Evolutionary conservation across 2,113 vertebrate genomes (phyloP).

Genomic region (Neogobius melanostomus): DNA sequence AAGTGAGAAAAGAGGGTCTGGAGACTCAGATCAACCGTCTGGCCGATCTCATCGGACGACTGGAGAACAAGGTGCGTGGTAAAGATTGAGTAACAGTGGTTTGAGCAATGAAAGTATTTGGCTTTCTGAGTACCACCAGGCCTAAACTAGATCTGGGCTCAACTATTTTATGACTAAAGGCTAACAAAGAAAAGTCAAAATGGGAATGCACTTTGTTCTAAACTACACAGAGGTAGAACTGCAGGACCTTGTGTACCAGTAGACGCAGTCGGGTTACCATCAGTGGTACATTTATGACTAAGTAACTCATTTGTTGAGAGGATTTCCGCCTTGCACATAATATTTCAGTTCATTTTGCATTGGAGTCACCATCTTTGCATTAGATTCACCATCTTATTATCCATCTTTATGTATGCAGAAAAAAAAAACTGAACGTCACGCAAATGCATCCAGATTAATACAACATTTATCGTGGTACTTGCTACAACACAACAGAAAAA

Average conservation of each 20-base stretch:
- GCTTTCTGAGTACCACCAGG: no score
- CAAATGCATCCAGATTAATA: neutral
- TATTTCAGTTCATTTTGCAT: neutral
- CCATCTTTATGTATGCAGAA: no score
- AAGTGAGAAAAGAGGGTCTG: constrained; percentile 87
- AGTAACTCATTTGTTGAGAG: neutral
- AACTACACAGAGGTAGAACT: no score
- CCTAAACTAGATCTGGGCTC: no score
- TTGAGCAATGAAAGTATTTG: no score
- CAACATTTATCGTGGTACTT: neutral
- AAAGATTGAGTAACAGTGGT: neutral
- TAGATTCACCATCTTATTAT: neutral
- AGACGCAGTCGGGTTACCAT: no score
- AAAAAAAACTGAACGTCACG: neutral
- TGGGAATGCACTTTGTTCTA: no score
- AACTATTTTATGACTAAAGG: no score
- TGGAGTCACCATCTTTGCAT: neutral
- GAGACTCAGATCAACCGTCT: constrained; percentile 91
- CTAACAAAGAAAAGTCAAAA: no score
- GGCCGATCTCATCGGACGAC: constrained; percentile 89
- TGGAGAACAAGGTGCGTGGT: constrained; percentile 90
- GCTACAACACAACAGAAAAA: no score
- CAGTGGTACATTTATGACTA: neutral
- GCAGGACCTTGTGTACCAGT: no score
- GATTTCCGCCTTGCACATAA: neutral